Base-by-base conservation (phyloP, 2,888 invertebrate species). In the Mongoloraphidia duomilia region DNA sequence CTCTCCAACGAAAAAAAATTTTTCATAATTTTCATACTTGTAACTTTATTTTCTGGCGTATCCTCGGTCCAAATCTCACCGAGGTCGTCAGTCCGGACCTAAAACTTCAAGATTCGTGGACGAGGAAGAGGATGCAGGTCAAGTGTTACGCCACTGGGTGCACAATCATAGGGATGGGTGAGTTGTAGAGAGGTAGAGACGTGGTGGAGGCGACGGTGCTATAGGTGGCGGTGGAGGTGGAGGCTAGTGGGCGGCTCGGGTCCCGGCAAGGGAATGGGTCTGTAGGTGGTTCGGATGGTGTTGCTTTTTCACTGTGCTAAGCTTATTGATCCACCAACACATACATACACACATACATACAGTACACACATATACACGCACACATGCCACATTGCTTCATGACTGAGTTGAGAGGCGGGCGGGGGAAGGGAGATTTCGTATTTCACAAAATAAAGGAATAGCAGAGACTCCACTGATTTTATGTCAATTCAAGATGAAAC, bases 241-340 rank as follows among this genome's bases (percentile, higher is more conserved):
- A 68, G 70, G 68, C 68, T 69, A 69, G 70, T 63, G 71, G 70
- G 71, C 68, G 53, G 54, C 62, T 60, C 61, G 59, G 57, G 54
- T 59, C 58, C 56, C 26, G 6, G 12, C 17, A 3, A 17, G 40
- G 17, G 40, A 9, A 39, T 39, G 40, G 17, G 17, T 39, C 40
- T 8, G 26, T 3, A 9, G 40, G 40, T 39, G 40, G 40, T 39
- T 12, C 42, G 17, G 42, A 12, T 17, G 26, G 26, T 37, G 48
- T 37, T 48, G 48, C 42, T 48, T 48, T 48, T 48, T 48, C 48
- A 47, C 46, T 41, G 42, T 43, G 48, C 48, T 48, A 48, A 52
- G 49, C 48, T 50, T 50, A 50, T 46, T 52, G 50, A 50, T 52
- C 39, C 43, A 36, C 40, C 43, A 43, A 47, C 45, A 47, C 40